Evolutionary conservation across 2,888 invertebrate species (phyloP).

Genomic region (Drosophila quasianomalipes): DNA sequence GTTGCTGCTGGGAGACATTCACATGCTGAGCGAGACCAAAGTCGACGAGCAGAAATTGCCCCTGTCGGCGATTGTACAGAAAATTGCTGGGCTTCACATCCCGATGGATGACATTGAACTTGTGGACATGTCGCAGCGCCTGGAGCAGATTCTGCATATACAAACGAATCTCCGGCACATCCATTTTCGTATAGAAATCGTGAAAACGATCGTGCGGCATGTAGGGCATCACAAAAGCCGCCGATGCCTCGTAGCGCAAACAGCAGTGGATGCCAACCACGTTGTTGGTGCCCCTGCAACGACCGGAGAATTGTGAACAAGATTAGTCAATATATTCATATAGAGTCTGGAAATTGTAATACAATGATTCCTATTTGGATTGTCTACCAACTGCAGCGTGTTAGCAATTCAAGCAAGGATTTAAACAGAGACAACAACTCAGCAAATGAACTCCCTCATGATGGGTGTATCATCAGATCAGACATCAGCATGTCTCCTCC

Average conservation of each 20-base stretch:
- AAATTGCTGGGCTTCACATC: conserved; percentile 97
- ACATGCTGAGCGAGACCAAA: conserved; percentile 94
- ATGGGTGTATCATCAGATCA: neutral
- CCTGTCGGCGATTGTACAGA: conserved; percentile 91
- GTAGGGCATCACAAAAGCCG: conserved; percentile 96
- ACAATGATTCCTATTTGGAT: neutral
- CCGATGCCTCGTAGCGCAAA: conserved; percentile 91
- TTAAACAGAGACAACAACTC: neutral
- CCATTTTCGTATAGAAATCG: conserved; percentile 91
- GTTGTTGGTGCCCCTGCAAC: conserved; percentile 89
- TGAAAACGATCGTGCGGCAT: conserved; percentile 92
- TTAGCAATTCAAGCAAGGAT: neutral
- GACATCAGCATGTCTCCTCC: neutral
- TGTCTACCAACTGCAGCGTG: neutral
- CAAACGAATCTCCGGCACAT: conserved; percentile 89
- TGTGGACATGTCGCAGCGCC: conserved; percentile 92
- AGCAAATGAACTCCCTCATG: neutral
- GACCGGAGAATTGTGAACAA: neutral
- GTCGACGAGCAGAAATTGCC: conserved; percentile 92
- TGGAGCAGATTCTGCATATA: conserved; percentile 93
- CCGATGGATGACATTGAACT: conserved; percentile 93
- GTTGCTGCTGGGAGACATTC: conserved; percentile 28
- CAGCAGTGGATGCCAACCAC: conserved; percentile 93
- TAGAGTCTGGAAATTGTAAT: neutral
- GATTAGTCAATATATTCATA: neutral